Base-by-base conservation (phyloP, 2,888 invertebrate genomes). In the Oscheius sp. region DNA sequence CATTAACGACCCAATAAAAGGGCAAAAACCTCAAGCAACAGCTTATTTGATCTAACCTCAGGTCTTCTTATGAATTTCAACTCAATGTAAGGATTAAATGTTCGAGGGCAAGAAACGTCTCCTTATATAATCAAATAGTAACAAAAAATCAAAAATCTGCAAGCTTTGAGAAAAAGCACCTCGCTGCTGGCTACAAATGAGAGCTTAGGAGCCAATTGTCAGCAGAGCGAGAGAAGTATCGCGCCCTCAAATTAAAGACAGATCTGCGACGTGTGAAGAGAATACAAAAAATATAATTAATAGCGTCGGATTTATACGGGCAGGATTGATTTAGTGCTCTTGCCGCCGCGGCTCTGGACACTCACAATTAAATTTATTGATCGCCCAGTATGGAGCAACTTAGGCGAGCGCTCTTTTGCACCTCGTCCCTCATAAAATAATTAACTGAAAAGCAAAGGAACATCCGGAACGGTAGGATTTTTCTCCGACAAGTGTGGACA, bases 291-390 rank as follows among this genome's bases (percentile, higher is more conserved):
- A 62, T 33, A 45, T 47, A 62, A 62, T 62, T 47, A 62, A 62
- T 49, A 36, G 20, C 36, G 49, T 49, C 62, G 62, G 62, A 49
- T 47, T 62, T 62, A 62, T 62, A 49, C 62, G 47, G 49, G 62
- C 45, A 44, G 49, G 62, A 62, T 62, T 62, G 62, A 62, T 62
- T 62, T 62, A 62, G 62, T 62, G 62, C 62, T 62, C 62, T 62
- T 49, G 62, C 62, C 49, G 49, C 47, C 49, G 62, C 62, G 47
- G 47, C 62, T 49, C 62, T 62, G 62, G 62, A 62, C 62, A 62
- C 62, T 62, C 62, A 62, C 62, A 62, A 62, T 62, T 62, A 62
- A 62, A 62, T 62, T 47, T 62, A 62, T 62, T 62, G 62, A 62
- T 62, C 62, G 62, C 62, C 62, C 47, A 49, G 62, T 47, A 62